These are phyloP conservation scores for Dolichopus griseipennis DNA, from an alignment of 2,888 invertebrate genomes.

Conservation along the genomic window DNA sequence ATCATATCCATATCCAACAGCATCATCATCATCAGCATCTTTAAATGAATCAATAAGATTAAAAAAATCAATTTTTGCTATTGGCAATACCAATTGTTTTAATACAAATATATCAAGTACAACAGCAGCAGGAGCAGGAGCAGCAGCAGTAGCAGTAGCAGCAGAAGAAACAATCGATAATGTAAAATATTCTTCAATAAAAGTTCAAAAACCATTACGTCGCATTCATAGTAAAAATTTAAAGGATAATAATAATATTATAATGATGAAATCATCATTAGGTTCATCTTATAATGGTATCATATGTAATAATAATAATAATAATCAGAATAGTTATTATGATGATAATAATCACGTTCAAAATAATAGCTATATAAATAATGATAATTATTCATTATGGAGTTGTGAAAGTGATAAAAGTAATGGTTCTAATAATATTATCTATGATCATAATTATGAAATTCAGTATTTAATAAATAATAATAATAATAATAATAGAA, in stretches of 20 bases:
- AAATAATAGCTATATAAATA: too few species aligned
- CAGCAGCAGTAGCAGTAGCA: too few species aligned
- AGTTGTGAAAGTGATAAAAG: too few species aligned
- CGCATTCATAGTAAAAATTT: background rate
- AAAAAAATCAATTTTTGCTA: background rate
- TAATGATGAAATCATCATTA: background rate
- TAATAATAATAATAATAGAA: background rate
- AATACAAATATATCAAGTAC: background rate
- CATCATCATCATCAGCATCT: background rate
- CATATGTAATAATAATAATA: background rate
- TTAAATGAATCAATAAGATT: background rate
- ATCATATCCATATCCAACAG: background rate
- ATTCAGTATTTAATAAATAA: background rate
- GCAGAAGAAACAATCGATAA: background rate
- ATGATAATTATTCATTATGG: too few species aligned
- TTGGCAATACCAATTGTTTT: background rate
- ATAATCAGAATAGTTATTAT: too few species aligned
- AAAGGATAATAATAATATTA: background rate
- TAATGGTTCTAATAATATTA: too few species aligned
- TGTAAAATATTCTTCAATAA: background rate
- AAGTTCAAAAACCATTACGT: background rate
- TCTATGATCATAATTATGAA: too few species aligned
- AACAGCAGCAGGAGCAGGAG: background rate
- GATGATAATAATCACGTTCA: too few species aligned
- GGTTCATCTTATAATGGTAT: background rate